These are phyloP conservation scores for Silurus meridionalis DNA, from an alignment of 2,113 vertebrate species.

Conservation along the genomic window DNA sequence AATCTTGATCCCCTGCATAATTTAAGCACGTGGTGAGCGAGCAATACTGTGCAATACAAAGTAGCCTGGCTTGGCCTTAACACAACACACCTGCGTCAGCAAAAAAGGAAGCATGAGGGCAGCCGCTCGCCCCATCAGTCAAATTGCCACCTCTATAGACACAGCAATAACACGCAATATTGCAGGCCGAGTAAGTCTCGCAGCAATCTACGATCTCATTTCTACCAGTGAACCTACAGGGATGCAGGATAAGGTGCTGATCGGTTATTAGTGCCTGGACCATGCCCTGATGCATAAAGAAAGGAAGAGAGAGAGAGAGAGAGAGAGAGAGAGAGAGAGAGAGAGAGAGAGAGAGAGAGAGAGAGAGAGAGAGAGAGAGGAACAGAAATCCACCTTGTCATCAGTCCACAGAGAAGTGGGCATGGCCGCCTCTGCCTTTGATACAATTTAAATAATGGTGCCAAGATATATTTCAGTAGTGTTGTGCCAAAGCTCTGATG, in stretches of 20 bases:
- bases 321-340: neutral
- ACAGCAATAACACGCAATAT: conserved; percentile 47
- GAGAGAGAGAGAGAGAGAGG: neutral
- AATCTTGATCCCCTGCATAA: conserved; percentile 38
- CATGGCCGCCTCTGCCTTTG: conserved; percentile 51
- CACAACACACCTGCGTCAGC: conserved; percentile 38
- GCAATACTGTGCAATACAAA: conserved; percentile 25
- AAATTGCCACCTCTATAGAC: conserved; percentile 49
- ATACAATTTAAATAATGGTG: conserved; percentile 72
- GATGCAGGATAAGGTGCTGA: conserved; percentile 31
- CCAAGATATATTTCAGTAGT: conserved; percentile 68
- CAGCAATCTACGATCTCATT: conserved; percentile 51
- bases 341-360: neutral
- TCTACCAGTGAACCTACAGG: conserved; percentile 34
- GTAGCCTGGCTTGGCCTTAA: conserved; percentile 40
- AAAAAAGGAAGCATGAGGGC: neutral
- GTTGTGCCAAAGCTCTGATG: conserved; percentile 67
- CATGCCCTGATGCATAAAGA: neutral
- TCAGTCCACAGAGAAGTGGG: neutral
- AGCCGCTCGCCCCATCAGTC: conserved; percentile 40
- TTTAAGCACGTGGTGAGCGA: conserved; percentile 31
- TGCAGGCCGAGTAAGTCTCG: conserved; percentile 35
- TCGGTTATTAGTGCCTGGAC: conserved; percentile 39
- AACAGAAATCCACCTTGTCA: conserved; percentile 19
- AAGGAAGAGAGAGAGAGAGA: neutral